Evolutionary conservation across 2,888 invertebrate genomes (phyloP), one percentile per base, ranked within the genome.

Genomic region (Octodonta nipae): DNA sequence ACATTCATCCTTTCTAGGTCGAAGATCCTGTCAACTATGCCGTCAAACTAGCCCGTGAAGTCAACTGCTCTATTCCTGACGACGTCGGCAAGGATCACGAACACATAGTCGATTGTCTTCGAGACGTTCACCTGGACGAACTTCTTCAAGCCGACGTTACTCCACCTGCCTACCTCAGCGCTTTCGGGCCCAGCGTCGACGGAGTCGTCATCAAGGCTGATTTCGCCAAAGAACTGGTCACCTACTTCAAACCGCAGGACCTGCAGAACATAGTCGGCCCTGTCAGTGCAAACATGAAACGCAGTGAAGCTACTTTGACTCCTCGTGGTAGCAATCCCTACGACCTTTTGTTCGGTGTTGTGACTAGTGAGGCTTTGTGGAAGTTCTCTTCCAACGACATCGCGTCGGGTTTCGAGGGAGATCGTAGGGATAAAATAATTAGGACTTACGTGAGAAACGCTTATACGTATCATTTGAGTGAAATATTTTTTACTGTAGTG

Each of bases 401-500:
- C 30, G 78, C 82, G 51, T 78, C 78, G 51, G 87, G 87, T 15
- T 86, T 88, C 56, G 87, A 88, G 53, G 83, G 85, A 38, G 87
- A 88, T 46, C 73, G 85, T 40, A 68, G 88, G 34, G 88, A 88
- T 65, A 76, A 83, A 55, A 85, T 89, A 60, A 70, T 84, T 58
- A 72, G 89, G 55, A 88, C 91, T 17, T 86, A 91, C 61, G 92
- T 95, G 32, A 72, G 92, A 38, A 93, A 95, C 64, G 81, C 91
- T 16, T 96, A 88, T 65, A 84, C 84, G 41, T 93, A 86, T 65
- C 95, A 96, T 61, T 71, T 92, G 47, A 89, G 88, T 56, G 93
- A 95, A 65, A 92, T 96, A 53, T 91, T 91, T 67, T 86, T 86
- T 61, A 89, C 95, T 44, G 84, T 93, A 45, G 84, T 89, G 45